Evolutionary conservation across 2,888 invertebrate genomes (phyloP), one percentile per base, ranked within the genome.

Genomic region (Spodoptera exigua): DNA sequence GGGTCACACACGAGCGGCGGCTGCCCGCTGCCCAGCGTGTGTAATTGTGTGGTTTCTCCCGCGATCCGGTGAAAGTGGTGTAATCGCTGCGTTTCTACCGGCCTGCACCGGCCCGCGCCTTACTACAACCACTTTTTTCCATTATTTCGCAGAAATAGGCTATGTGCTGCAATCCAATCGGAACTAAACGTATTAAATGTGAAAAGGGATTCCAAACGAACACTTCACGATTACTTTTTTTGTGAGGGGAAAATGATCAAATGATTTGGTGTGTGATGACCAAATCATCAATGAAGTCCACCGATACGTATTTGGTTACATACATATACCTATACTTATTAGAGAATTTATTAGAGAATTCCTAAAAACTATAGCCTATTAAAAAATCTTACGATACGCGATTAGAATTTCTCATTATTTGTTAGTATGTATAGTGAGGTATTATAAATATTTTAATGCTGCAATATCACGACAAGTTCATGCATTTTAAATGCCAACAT

Each of bases 11-110:
- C 61, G 57, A 70, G 59, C 35, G 57, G 56, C 36, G 27, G 27
- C 27, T 27, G 27, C 56, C 32, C 49, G 32, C 36, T 32, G 45
- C 36, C 36, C 27, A 41, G 39, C 32, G 54, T 55, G 59, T 54
- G 61, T 75, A 78, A 75, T 76, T 66, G 62, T 64, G 60, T 43
- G 68, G 56, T 77, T 77, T 77, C 78, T 61, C 70, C 56, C 53
- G 51, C 54, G 16, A 53, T 53, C 51, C 16, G 49, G 64, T 58
- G 76, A 77, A 75, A 77, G 78, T 75, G 63, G 54, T 59, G 58
- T 45, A 69, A 69, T 69, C 55, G 47, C 13, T 36, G 53, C 62
- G 70, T 77, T 76, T 77, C 71, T 74, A 65, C 18, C 45, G 54
- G 52, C 49, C 69, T 56, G 27, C 27, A 27, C 57, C 45, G 45